phyloP scores from a whole-genome alignment of 2,797 vertebrate genomes.

The Tragopan temminckii region DNA sequence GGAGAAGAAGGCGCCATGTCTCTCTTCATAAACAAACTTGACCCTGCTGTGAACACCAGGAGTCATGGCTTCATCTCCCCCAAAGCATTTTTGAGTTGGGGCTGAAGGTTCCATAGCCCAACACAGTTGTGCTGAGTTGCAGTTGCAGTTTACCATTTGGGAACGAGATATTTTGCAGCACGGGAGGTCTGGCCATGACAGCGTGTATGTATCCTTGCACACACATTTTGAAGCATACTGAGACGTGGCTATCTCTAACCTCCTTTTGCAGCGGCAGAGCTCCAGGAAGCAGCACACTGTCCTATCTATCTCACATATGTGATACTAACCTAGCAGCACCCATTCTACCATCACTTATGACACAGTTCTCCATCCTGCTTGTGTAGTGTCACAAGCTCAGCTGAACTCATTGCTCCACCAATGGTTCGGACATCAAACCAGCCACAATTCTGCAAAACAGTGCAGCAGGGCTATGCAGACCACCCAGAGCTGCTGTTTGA shows the following conservation, averaged over 20 bases:
- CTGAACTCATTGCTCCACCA: background rate
- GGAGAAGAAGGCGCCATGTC: background rate
- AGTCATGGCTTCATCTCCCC: background rate
- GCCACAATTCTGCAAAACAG: background rate
- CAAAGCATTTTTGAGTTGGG: fast-evolving
- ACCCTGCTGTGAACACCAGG: background rate
- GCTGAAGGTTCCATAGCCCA: background rate
- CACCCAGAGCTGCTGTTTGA: background rate
- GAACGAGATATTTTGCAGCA: background rate
- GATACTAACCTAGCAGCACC: background rate
- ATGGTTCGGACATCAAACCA: background rate
- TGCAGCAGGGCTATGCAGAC: background rate
- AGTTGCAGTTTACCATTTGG: background rate
- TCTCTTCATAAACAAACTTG: too few species aligned
- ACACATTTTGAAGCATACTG: background rate
- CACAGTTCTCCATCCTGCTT: background rate
- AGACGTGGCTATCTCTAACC: background rate
- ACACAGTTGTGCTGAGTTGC: background rate
- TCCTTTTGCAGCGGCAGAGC: background rate
- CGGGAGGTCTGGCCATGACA: background rate
- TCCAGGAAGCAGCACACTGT: background rate
- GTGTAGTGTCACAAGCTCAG: background rate
- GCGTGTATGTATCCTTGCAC: background rate
- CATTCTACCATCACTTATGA: background rate
- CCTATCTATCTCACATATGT: background rate